phyloP scores from a whole-genome alignment of 2,888 invertebrate genomes.

The Anaspis maculata region DNA sequence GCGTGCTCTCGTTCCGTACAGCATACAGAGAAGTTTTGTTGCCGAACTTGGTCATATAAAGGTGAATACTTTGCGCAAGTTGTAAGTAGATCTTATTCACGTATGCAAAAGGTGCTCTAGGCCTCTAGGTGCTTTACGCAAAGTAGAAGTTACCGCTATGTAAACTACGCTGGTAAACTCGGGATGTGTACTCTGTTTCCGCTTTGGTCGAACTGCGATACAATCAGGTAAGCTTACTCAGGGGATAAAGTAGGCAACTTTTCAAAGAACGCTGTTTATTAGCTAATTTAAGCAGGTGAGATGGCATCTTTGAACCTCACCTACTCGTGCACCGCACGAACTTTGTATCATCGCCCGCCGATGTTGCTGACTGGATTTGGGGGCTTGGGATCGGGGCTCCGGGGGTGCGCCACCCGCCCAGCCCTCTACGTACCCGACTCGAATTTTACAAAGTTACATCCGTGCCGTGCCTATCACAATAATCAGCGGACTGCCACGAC shows the following conservation, averaged over 20 bases:
- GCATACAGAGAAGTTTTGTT: too few relatives aligned
- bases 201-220: constrained; percentile 32
- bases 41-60: constrained; percentile 9
- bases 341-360: constrained; percentile 9
- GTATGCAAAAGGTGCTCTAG: constrained; percentile 31
- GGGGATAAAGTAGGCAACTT: constrained; percentile 31
- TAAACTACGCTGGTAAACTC: constrained; percentile 34
- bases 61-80: constrained; percentile 29
- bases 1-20: too few relatives aligned
- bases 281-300: constrained; percentile 25
- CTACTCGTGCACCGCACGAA: constrained; percentile 10
- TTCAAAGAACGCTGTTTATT: constrained; percentile 34
- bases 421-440: too few relatives aligned
- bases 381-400: too few relatives aligned
- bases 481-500: too few relatives aligned
- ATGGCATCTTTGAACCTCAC: constrained; percentile 14
- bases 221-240: constrained; percentile 34
- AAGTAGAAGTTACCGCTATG: constrained; percentile 34
- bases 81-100: constrained; percentile 29
- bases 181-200: constrained; percentile 28
- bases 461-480: too few relatives aligned
- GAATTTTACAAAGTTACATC: too few relatives aligned
- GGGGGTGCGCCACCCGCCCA: too few relatives aligned
- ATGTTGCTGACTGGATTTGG: too few relatives aligned
- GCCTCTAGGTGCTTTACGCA: constrained; percentile 32